Evolutionary conservation across 2,113 vertebrate genomes (phyloP).

Genomic region (Saccopteryx leptura): DNA sequence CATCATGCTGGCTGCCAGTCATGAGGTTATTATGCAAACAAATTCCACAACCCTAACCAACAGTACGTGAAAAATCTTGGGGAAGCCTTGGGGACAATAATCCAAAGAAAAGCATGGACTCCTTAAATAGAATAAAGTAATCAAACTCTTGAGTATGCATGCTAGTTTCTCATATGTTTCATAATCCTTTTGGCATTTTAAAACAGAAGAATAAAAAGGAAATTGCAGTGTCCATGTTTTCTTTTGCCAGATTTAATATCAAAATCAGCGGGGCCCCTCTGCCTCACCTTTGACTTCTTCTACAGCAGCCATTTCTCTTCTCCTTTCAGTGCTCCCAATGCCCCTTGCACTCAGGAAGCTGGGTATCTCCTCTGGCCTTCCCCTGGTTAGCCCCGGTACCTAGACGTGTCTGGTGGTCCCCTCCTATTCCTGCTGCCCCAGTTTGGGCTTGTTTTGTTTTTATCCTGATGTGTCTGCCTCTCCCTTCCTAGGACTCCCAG

Average conservation of each 20-base stretch:
- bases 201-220: constrained; percentile 37
- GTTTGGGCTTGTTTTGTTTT: not conserved
- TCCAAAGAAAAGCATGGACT: constrained; percentile 85
- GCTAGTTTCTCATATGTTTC: not conserved
- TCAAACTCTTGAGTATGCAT: constrained; percentile 32
- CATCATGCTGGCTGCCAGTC: constrained; percentile 39
- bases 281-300: not conserved
- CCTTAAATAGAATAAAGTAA: constrained; percentile 81
- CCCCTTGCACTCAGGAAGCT: not conserved
- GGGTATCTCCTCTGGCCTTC: not conserved
- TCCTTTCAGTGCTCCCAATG: not conserved
- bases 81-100: constrained; percentile 80
- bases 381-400: not conserved
- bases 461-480: not conserved
- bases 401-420: not conserved
- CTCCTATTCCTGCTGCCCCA: not conserved
- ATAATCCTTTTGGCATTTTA: not conserved
- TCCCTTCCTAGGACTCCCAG: not conserved
- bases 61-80: constrained; percentile 82
- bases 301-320: not conserved
- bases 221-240: not conserved
- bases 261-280: not conserved
- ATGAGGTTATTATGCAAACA: constrained; percentile 73
- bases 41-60: constrained; percentile 77
- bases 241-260: not conserved